phyloP scores from a whole-genome alignment of 2,888 invertebrate genomes.

The Mythimna albipuncta region DNA sequence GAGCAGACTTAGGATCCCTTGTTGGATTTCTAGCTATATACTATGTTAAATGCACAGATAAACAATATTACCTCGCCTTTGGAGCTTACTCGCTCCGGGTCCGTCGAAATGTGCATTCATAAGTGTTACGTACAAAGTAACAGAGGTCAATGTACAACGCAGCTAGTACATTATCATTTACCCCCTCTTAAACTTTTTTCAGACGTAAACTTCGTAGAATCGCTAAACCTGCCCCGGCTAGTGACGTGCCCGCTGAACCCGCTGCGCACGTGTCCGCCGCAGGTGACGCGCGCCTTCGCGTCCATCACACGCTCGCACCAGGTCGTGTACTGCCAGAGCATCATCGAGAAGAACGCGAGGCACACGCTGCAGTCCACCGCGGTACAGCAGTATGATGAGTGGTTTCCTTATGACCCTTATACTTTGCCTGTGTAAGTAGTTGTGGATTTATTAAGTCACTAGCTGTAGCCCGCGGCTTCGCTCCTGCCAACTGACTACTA shows the following conservation, averaged over 20 bases:
- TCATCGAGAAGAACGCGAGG: slow-evolving; percentile 96
- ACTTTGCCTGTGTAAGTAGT: slow-evolving; percentile 91
- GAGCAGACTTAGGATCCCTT: too few species aligned
- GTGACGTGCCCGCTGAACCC: slow-evolving; percentile 97
- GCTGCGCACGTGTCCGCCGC: slow-evolving; percentile 94
- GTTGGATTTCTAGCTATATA: too few species aligned
- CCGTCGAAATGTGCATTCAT: too few species aligned
- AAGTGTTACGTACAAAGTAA: too few species aligned
- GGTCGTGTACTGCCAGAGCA: slow-evolving; percentile 97
- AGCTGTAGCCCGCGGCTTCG: too few species aligned
- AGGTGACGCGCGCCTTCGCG: slow-evolving; percentile 95
- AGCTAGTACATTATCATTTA: too few species aligned
- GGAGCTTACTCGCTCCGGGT: too few species aligned
- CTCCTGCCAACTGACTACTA: too few species aligned
- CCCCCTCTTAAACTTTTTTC: slow-evolving; percentile 70
- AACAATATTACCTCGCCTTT: too few species aligned
- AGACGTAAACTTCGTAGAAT: slow-evolving; percentile 95
- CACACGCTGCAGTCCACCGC: slow-evolving; percentile 83
- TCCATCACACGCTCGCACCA: slow-evolving; percentile 96
- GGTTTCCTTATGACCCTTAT: slow-evolving; percentile 98
- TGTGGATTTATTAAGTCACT: not conserved
- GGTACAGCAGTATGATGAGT: slow-evolving; percentile 91
- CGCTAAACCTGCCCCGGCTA: slow-evolving; percentile 95
- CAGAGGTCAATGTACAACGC: too few species aligned
- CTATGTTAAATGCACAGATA: too few species aligned